phyloP scores from a whole-genome alignment of 2,797 vertebrate genomes.

The Hydrophis major region DNA sequence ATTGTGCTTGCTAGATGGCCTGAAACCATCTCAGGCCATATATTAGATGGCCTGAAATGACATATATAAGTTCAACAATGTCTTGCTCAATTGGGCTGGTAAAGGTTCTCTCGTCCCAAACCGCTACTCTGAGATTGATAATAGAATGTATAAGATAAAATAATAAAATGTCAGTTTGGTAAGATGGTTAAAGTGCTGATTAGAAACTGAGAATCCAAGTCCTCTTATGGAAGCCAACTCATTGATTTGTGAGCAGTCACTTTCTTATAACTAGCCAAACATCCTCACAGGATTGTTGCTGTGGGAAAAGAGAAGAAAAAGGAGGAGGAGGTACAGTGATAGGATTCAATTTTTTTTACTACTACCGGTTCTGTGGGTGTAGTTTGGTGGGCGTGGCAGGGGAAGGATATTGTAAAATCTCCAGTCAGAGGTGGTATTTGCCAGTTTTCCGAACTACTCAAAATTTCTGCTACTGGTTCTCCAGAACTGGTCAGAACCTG shows the following conservation, averaged over 20 bases:
- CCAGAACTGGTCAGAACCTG: too few relatives aligned
- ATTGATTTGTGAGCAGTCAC: not conserved
- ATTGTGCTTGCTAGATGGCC: not conserved
- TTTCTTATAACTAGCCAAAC: not conserved
- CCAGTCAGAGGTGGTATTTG: too few relatives aligned
- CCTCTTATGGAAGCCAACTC: not conserved
- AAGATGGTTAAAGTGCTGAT: not conserved
- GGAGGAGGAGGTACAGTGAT: too few relatives aligned
- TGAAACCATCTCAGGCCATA: too few relatives aligned
- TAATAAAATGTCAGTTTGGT: not conserved
- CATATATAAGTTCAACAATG: not conserved
- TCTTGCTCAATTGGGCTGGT: not conserved
- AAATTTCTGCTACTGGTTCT: too few relatives aligned
- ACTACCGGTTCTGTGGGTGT: too few relatives aligned
- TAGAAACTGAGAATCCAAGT: not conserved
- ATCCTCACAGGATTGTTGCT: not conserved
- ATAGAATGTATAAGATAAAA: not conserved
- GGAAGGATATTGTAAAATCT: too few relatives aligned
- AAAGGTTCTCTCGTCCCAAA: not conserved
- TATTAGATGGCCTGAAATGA: not conserved
- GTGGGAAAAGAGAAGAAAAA: not conserved
- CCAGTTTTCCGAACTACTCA: too few relatives aligned
- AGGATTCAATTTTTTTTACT: too few relatives aligned
- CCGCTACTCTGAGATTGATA: not conserved
- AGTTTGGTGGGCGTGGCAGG: too few relatives aligned